These are phyloP conservation scores for Ceyx melanurus DNA, from an alignment of 2,113 vertebrate genomes.

Conservation along the genomic window DNA sequence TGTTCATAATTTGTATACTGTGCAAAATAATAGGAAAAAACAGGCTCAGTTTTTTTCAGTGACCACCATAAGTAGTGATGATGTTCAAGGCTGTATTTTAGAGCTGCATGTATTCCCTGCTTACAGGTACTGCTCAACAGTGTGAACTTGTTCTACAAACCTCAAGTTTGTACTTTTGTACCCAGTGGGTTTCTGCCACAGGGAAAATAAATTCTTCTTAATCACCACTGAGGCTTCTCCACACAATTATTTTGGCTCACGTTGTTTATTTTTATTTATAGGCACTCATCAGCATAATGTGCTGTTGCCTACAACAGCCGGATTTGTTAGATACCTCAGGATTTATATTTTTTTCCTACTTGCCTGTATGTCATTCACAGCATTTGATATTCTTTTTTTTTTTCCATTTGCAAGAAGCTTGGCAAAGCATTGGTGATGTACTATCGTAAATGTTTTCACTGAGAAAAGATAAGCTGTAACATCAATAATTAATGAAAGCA, in stretches of 20 bases:
- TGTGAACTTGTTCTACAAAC: neutral
- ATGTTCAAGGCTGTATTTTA: neutral
- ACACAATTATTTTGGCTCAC: neutral
- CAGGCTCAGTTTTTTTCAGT: neutral
- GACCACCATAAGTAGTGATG: neutral
- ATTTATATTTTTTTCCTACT: neutral
- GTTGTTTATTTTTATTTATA: conserved; percentile 38
- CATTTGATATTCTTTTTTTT: neutral
- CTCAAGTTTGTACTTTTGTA: neutral
- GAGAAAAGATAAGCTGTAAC: neutral
- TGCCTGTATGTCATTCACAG: neutral
- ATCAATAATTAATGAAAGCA: conserved; percentile 16
- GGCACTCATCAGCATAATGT: neutral
- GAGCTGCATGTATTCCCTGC: neutral
- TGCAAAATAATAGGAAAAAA: neutral
- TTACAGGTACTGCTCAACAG: neutral
- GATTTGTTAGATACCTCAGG: neutral
- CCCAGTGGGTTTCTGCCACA: neutral
- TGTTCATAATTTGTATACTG: neutral
- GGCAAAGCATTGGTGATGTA: neutral
- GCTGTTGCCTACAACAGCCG: neutral
- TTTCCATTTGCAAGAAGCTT: conserved; percentile 10
- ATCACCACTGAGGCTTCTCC: neutral
- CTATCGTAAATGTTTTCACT: neutral
- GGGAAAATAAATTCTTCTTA: conserved; percentile 20